Evolutionary conservation across 2,888 invertebrate species (phyloP), one percentile per base, ranked within the genome.

Genomic region (Caenorhabditis uteleia): DNA sequence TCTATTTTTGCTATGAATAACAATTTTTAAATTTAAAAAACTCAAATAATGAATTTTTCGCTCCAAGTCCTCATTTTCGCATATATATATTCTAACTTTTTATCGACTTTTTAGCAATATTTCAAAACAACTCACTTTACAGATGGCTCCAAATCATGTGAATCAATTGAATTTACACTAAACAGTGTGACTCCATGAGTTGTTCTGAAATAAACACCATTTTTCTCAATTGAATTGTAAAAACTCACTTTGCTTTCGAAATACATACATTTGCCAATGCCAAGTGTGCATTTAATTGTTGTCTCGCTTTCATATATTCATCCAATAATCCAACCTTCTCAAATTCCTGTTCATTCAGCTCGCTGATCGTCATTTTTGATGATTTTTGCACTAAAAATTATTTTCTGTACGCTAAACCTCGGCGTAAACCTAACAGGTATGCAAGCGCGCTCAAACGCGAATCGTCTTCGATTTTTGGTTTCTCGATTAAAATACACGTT

Each of bases 221-320:
- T 26, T 42, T 34, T 38, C 2, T 38, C 5, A 18, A 14, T 26
- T 18, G 5, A 42, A 33, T 26, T n/a, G 23, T 38, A 36, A 27
- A 46, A 38, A 51, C 53, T 62, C 39, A 65, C 64, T 64, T 64
- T 39, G 64, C 64, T 53, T 57, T 64, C 14, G 64, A 64, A 36
- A 64, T 53, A 33, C 57, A 57, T 34, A 57, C 39, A 46, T 39
- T 64, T 12, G 64, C 64, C 53, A 57, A 36, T 29, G 18, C 14
- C 4, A 45, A 10, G 4, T 23, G 14, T 6, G 4, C 21, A 36
- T 46, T 40, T 14, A 65, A 25, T 36, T 65, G 36, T 21, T 46
- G 50, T 33, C 33, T 45, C 3, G 44, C 23, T 18, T 55, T 18
- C 7, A 65, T 27, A 23, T 42, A 58, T n/a, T 58, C 20, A 26